phyloP scores from a whole-genome alignment of 2,797 vertebrate species.

The Sardinella longiceps region DNA sequence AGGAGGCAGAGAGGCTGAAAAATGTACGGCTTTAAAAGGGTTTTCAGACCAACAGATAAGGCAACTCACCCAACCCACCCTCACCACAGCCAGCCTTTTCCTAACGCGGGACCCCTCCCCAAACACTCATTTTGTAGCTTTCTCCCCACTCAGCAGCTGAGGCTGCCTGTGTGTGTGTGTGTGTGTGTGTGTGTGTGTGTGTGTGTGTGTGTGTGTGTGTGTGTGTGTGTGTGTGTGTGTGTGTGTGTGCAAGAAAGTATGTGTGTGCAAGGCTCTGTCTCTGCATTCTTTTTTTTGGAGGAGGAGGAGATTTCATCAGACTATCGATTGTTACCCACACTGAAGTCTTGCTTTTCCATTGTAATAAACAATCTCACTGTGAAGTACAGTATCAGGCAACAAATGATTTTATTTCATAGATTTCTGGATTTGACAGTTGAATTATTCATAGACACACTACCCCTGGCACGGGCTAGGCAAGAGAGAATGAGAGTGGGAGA shows the following conservation, averaged over 20 bases:
- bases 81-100: conserved; percentile 21
- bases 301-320: conserved; percentile 59
- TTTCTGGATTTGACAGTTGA: conserved; percentile 69
- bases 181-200: conserved; percentile 27
- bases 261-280: not conserved
- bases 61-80: not conserved
- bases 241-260: not conserved
- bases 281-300: not conserved
- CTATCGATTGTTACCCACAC: conserved; percentile 65
- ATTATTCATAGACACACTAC: conserved; percentile 67
- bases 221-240: conserved; percentile 2
- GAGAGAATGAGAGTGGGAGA: conserved; percentile 41
- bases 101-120: conserved; percentile 29
- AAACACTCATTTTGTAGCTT: conserved; percentile 27
- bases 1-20: conserved; percentile 38
- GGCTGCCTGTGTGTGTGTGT: conserved; percentile 26
- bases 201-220: conserved; percentile 13
- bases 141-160: conserved; percentile 16
- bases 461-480: conserved; percentile 49
- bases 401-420: conserved; percentile 73
- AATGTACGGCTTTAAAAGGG: conserved; percentile 20
- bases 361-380: conserved; percentile 69
- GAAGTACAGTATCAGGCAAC: conserved; percentile 65
- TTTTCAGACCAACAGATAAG: conserved; percentile 19
- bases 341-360: conserved; percentile 65